Evolutionary conservation across 2,797 vertebrate genomes (phyloP).

Genomic region (Mormyrus proboscirostris): DNA sequence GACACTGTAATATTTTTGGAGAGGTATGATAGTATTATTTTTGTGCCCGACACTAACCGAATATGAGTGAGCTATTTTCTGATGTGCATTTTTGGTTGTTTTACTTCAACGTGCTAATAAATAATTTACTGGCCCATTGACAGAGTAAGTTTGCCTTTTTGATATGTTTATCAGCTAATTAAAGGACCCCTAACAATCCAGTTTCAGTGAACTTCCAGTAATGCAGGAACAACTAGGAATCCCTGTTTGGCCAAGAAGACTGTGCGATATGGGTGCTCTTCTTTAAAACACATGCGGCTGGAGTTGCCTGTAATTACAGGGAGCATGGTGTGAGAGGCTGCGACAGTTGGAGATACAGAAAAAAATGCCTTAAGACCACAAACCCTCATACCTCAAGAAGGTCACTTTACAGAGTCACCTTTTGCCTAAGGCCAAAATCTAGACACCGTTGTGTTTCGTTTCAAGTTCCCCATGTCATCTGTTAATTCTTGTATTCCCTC

Average conservation of each 20-base stretch:
- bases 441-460: neutral
- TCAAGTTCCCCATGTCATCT: neutral
- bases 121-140: neutral
- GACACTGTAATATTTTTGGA: neutral
- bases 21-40: neutral
- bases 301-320: constrained; percentile 61
- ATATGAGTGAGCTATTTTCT: neutral
- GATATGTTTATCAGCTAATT: neutral
- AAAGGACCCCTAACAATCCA: neutral
- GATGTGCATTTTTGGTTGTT: neutral
- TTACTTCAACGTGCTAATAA: neutral
- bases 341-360: constrained; percentile 31
- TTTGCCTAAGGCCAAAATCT: neutral
- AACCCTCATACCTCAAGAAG: neutral
- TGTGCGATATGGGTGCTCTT: constrained; percentile 48
- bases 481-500: neutral
- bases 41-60: neutral
- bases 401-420: neutral
- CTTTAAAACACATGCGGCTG: constrained; percentile 57
- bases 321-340: constrained; percentile 13
- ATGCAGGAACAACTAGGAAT: constrained; percentile 57
- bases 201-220: constrained; percentile 44
- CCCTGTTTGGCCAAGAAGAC: constrained; percentile 46
- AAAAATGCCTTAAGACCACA: neutral
- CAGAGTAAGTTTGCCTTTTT: neutral